Base-by-base conservation (phyloP, 2,797 vertebrate genomes). In the Leptodactylus fallax region DNA sequence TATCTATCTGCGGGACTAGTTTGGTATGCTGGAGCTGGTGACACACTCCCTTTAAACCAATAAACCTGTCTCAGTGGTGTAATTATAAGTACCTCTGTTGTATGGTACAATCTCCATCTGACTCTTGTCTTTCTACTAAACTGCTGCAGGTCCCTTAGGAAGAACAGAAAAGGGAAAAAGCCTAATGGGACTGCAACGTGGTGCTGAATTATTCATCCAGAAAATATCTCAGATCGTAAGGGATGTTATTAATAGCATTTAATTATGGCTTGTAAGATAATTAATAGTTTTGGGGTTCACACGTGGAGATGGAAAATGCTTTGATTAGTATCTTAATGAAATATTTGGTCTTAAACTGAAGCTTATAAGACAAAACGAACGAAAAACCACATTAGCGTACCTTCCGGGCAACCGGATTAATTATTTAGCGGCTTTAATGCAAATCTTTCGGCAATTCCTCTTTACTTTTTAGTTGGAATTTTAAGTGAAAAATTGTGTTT, bases 181-280 rank as follows among this genome's bases (percentile, higher is more conserved):
- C 69, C 83, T 76, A 61, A 74, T 61, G 69, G 56, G 71, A 77
- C 17, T 25, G n/a, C 77, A 45, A 49, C 7, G 17, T 19, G 21
- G 71, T 0, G 21, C 58, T 69, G 49, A 83, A 83, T 87, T 23
- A 83, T 87, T 87, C 56, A 82, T 74, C 45, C 8, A 3, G n/a
- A 25, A 12, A 77, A 67, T 67, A 77, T 55, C 72, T 47, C 16
- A n/a, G 36, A 72, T 60, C 10, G 21, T 21, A 45, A 51, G n/a
- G 53, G 49, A 60, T 51, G 76, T 83, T 78, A 83, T 84, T 79
- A 69, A 87, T 87, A 55, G 56, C 51, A 27, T 71, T 79, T 87
- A 83, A 87, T 87, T 79, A 83, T 25, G 49, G 45, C 53, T 67
- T 67, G 8, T 71, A 67, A 67, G 25, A 87, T 71, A 79, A 78